Evolutionary conservation across 2,113 vertebrate genomes (phyloP).

Genomic region (Drymodes brunneopygia): DNA sequence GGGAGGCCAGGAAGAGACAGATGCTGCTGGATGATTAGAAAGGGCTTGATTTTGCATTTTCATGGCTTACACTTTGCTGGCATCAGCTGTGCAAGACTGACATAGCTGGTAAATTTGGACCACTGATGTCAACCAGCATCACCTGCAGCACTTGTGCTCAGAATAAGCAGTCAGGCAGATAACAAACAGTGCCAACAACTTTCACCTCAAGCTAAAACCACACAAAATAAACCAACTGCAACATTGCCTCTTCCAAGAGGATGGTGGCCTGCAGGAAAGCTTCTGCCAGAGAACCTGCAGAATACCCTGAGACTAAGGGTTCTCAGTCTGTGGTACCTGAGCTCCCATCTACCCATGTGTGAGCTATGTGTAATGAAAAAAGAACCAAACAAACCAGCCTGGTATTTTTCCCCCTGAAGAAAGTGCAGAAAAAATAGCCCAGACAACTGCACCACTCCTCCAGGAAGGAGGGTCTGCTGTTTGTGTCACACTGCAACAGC

Average conservation of each 20-base stretch:
- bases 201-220: not conserved
- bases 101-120: not conserved
- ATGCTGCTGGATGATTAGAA: slow-evolving; percentile 13
- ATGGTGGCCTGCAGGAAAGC: not conserved
- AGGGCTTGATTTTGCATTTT: not conserved
- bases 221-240: not conserved
- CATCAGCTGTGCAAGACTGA: not conserved
- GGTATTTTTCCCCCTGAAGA: not conserved
- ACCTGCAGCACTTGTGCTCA: not conserved
- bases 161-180: not conserved
- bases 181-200: not conserved
- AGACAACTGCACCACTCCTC: not conserved
- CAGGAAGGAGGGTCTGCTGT: not conserved
- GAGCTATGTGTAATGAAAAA: not conserved
- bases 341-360: not conserved
- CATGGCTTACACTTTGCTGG: not conserved
- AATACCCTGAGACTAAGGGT: not conserved
- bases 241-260: not conserved
- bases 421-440: not conserved
- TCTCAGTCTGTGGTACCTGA: not conserved
- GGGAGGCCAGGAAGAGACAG: not conserved
- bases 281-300: not conserved
- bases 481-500: not conserved
- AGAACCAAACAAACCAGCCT: not conserved
- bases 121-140: slow-evolving; percentile 7